Conservation (phyloP, 2,113 vertebrate species). For the Pyxicephalus adspersus region DNA sequence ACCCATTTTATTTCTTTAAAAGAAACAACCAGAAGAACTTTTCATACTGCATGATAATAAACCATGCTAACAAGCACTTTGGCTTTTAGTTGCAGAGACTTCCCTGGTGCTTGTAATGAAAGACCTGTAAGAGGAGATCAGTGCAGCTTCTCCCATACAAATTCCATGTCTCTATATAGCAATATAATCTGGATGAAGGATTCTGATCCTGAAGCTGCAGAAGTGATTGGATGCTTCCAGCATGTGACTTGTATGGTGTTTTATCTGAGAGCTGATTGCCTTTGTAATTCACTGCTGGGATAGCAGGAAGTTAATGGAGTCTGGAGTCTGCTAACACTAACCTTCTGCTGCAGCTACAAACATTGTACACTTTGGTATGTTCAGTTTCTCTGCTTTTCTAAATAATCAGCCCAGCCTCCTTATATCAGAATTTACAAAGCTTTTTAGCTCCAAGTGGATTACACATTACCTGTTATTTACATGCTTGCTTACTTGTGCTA, state of each 20-base stretch:
- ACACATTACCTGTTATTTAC: too few relatives aligned
- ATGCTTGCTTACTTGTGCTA: too few relatives aligned
- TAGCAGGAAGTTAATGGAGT: neutral
- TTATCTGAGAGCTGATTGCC: too few relatives aligned
- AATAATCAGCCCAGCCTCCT: too few relatives aligned
- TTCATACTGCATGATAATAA: too few relatives aligned
- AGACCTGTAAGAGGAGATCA: neutral
- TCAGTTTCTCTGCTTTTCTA: neutral
- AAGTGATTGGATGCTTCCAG: conserved; percentile 12
- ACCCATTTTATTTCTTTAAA: too few relatives aligned
- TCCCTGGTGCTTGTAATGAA: neutral
- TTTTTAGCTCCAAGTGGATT: too few relatives aligned
- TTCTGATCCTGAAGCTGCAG: neutral
- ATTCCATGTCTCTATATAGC: conserved; percentile 36
- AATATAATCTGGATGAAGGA: conserved; percentile 36
- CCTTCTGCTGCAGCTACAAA: neutral
- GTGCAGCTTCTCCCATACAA: neutral
- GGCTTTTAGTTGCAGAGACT: too few relatives aligned
- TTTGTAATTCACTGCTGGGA: neutral
- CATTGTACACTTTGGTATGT: neutral
- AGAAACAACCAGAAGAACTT: too few relatives aligned
- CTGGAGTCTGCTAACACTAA: neutral
- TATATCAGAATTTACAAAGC: too few relatives aligned
- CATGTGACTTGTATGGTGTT: conserved; percentile 20
- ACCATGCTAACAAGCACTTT: too few relatives aligned